Evolutionary conservation across 2,888 invertebrate genomes (phyloP), one percentile per base, ranked within the genome.

Genomic region (Mythimna ferrago): DNA sequence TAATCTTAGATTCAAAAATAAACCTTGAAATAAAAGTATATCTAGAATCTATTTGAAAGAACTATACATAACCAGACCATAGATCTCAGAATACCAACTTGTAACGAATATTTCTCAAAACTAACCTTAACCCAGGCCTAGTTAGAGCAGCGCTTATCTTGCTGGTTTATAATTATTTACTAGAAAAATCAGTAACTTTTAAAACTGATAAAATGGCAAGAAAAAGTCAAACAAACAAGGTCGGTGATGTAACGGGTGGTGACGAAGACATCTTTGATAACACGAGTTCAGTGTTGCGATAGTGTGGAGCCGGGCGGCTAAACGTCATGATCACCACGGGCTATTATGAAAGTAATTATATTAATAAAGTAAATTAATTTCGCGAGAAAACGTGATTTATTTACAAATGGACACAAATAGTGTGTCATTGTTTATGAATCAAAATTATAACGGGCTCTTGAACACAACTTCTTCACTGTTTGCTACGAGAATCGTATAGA

Each of bases 191-290:
- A 51, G 61, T 64, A 60, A 71, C 58, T 79, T 71, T 65, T 76
- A 80, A 79, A 79, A 61, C 66, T 78, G 89, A 88, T 90, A 86
- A 87, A 87, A 82, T 79, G 69, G 81, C 80, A 84, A 88, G 87
- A 88, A 89, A 89, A 90, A 92, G 94, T 94, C 94, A 93, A 94
- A 91, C 89, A 92, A 94, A 94, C 95, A 95, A 95, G 94, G 95
- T 93, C 93, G 89, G 90, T 95, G 95, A 95, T 95, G 94, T 95
- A 95, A 95, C 89, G 81, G 66, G 69, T 75, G 85, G 87, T 92
- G 93, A 93, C 93, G 94, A 91, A 89, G 89, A 87, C 84, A 80
- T 78, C 71, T 67, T 81, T 78, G 94, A 95, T 95, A 94, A 93
- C 88, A 83, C 79, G 86, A 89, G 91, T 91, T 91, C 92, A 92